These are phyloP conservation scores for Polypterus bichir DNA, from an alignment of 2,113 vertebrate species.

Conservation along the genomic window DNA sequence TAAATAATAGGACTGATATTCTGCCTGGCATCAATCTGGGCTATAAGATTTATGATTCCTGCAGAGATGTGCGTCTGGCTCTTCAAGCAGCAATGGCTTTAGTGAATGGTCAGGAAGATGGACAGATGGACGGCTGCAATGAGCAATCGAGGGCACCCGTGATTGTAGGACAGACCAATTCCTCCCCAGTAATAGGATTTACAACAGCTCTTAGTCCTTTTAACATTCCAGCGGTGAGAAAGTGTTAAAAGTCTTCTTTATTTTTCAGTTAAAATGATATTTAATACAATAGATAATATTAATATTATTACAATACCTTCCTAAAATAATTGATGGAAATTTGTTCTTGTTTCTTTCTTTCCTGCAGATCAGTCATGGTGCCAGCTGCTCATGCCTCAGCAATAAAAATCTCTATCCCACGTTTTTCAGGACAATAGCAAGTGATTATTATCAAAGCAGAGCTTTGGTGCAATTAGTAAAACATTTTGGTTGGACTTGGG, in stretches of 20 bases:
- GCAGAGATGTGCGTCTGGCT: background rate
- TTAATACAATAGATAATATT: background rate
- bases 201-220: slow-evolving; percentile 3
- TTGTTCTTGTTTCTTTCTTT: slow-evolving; percentile 1
- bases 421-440: slow-evolving; percentile 14
- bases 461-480: slow-evolving; percentile 12
- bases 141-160: background rate
- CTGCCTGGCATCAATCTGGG: slow-evolving; percentile 34
- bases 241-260: background rate
- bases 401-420: slow-evolving; percentile 14
- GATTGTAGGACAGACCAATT: background rate
- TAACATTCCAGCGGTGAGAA: background rate
- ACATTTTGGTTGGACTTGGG: slow-evolving; percentile 17
- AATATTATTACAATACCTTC: background rate
- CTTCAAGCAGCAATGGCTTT: background rate
- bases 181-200: background rate
- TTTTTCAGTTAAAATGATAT: background rate
- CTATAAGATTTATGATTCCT: slow-evolving; percentile 34
- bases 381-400: slow-evolving; percentile 7
- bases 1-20: slow-evolving; percentile 28
- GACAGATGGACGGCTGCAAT: background rate
- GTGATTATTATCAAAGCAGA: slow-evolving; percentile 12
- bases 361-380: slow-evolving; percentile 10
- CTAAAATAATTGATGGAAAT: background rate
- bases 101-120: slow-evolving; percentile 2